Conservation (phyloP, 2,113 vertebrate species). For the Pelmatolapia mariae region DNA sequence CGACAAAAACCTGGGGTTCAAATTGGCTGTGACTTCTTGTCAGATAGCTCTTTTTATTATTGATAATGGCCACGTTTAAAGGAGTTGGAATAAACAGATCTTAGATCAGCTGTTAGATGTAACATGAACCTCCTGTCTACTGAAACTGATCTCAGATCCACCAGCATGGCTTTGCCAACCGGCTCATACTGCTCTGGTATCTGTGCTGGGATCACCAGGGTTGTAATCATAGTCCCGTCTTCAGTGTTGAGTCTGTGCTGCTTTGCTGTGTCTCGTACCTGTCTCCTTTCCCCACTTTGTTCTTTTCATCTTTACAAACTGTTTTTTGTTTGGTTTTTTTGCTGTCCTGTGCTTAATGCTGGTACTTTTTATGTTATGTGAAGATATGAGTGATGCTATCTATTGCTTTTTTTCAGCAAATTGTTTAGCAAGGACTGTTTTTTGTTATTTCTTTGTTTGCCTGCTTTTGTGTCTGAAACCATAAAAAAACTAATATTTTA, state of each 20-base stretch:
- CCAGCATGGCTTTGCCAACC: conserved; percentile 60
- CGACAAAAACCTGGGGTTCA: not conserved
- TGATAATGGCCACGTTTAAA: conserved; percentile 22
- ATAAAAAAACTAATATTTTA: conserved; percentile 13
- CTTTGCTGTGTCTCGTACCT: conserved; percentile 60
- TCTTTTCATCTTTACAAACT: conserved; percentile 52
- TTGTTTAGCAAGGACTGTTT: conserved; percentile 32
- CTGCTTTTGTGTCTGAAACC: conserved; percentile 24
- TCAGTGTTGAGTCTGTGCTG: conserved; percentile 64
- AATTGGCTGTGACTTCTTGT: not conserved
- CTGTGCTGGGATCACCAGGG: conserved; percentile 51
- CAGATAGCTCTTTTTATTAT: not conserved
- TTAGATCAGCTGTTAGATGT: not conserved
- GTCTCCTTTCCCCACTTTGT: conserved; percentile 27
- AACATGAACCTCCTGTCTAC: conserved; percentile 17
- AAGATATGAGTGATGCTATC: conserved; percentile 58
- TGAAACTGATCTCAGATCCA: conserved; percentile 36
- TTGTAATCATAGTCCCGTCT: conserved; percentile 40
- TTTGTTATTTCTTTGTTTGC: conserved; percentile 45
- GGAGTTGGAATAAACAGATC: conserved; percentile 12
- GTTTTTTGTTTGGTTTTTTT: not conserved
- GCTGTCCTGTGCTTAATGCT: conserved; percentile 34
- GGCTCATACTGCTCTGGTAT: conserved; percentile 33
- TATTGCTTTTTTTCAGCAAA: conserved; percentile 17
- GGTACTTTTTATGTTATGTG: conserved; percentile 60